phyloP scores from a whole-genome alignment of 2,888 invertebrate species.

The Linyphia triangularis region DNA sequence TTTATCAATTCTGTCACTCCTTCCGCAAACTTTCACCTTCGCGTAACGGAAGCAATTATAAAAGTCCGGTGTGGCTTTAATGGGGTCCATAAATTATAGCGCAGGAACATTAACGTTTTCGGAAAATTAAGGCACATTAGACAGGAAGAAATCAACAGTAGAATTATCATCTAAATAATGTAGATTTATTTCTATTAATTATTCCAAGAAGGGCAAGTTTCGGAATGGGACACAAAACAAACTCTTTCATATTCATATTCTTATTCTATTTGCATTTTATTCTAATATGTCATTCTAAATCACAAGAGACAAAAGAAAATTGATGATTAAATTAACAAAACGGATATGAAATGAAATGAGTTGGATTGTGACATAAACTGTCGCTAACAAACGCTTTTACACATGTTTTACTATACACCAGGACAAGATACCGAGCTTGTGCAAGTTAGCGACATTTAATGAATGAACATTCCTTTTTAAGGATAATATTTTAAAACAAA shows the following conservation, averaged over 20 bases:
- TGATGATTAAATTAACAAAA: too few species aligned
- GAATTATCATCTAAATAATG: neutral
- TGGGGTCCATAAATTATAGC: neutral
- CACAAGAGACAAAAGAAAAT: too few species aligned
- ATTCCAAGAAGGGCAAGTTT: neutral
- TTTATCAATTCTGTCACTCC: too few species aligned
- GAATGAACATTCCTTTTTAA: too few species aligned
- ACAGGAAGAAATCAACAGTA: neutral
- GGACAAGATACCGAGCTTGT: too few species aligned
- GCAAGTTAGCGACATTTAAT: too few species aligned
- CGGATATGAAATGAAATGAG: too few species aligned
- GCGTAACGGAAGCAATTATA: neutral
- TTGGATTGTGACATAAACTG: too few species aligned
- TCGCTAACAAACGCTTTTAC: too few species aligned
- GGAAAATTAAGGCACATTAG: neutral
- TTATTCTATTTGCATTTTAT: neutral
- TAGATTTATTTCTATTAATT: neutral
- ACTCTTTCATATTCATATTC: neutral
- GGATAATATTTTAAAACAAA: too few species aligned
- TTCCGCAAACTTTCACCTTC: neutral
- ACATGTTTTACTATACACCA: too few species aligned
- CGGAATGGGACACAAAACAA: neutral
- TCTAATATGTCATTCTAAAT: neutral
- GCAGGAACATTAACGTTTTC: neutral
- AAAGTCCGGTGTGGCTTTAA: neutral